phyloP scores from a whole-genome alignment of 1,140 invertebrate genomes.

The Mactra quadrangularis region DNA sequence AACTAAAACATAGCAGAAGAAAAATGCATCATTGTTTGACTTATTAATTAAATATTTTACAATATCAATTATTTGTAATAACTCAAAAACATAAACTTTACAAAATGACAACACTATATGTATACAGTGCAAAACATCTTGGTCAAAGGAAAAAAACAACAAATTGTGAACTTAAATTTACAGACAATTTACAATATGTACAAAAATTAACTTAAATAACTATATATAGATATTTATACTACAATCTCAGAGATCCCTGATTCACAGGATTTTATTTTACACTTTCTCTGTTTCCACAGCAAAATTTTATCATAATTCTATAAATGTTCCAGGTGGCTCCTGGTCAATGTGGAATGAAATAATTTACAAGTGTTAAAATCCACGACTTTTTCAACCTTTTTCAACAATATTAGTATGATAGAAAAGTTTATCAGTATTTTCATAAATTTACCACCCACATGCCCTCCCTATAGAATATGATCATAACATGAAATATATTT shows the following conservation, averaged over 20 bases:
- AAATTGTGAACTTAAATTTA: slow-evolving; percentile 45
- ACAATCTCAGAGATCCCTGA: slow-evolving; percentile 47
- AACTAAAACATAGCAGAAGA: slow-evolving; percentile 21
- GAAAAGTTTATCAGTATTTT: no score
- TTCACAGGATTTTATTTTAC: no score
- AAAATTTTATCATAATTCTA: no score
- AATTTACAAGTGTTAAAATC: no score
- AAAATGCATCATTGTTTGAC: not conserved
- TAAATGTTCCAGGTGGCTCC: no score
- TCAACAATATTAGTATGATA: no score
- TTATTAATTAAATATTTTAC: slow-evolving; percentile 2
- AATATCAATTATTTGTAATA: slow-evolving; percentile 9
- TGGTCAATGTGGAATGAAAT: no score
- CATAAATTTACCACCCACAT: no score
- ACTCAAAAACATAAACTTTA: slow-evolving; percentile 26
- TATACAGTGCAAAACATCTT: slow-evolving; percentile 39
- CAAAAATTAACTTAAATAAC: slow-evolving; percentile 53
- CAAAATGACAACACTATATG: not conserved
- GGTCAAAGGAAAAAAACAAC: slow-evolving; percentile 38
- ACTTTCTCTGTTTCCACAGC: no score
- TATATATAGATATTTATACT: slow-evolving; percentile 20
- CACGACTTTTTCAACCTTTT: no score
- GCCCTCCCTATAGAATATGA: no score
- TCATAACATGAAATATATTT: no score
- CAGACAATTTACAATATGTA: slow-evolving; percentile 34